A percentile compares a stretch with the other conserved stretches of the same genome.
These are phyloP conservation scores for Chamaea fasciata DNA, from an alignment of 2,113 vertebrate genomes.

Conservation along the genomic window DNA sequence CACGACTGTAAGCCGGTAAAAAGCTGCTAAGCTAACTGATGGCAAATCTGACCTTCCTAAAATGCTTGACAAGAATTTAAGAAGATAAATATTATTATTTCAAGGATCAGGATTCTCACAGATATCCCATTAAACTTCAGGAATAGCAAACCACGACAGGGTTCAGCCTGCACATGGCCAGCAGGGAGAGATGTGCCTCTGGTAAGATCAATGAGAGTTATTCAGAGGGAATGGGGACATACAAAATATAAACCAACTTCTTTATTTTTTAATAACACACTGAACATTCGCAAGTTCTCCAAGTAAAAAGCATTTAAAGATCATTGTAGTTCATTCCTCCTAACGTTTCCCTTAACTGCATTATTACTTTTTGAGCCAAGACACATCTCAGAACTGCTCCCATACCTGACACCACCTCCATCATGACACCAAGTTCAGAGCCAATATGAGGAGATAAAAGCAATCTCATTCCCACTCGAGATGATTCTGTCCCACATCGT, in stretches of 20 bases:
- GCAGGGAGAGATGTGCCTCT: neutral
- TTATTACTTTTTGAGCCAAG: neutral
- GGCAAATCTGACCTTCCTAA: neutral
- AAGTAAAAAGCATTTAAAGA: neutral
- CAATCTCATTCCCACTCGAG: neutral
- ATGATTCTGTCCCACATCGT: neutral
- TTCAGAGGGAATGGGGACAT: neutral
- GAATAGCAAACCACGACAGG: fast-evolving
- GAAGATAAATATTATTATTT: neutral
- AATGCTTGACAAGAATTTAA: neutral
- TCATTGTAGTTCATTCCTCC: neutral
- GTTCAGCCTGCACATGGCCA: neutral
- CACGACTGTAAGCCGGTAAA: neutral
- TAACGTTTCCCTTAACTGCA: neutral
- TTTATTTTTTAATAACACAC: neutral
- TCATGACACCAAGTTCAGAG: neutral
- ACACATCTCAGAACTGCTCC: neutral
- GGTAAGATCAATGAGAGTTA: neutral
- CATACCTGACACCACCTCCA: neutral
- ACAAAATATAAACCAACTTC: neutral
- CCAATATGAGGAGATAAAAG: neutral
- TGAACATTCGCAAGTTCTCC: neutral
- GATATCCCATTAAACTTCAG: neutral
- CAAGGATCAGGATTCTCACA: neutral
- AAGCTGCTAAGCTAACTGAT: neutral